Evolutionary conservation across 1,140 invertebrate species (phyloP).

Genomic region (Drosophila sproati): DNA sequence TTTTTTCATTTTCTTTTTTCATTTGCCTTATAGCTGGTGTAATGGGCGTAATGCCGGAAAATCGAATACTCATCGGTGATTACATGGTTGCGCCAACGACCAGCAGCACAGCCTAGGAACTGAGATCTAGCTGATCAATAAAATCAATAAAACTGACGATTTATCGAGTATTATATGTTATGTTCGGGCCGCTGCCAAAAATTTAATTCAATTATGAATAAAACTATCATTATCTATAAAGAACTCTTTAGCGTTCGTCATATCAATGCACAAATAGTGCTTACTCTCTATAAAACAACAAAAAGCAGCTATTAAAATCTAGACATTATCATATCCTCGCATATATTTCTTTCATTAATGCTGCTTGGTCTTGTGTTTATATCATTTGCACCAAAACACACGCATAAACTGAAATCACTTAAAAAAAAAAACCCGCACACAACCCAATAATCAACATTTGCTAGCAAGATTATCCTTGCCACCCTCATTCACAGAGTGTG

Average conservation of each 20-base stretch:
- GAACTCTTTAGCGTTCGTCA: constrained; percentile 62
- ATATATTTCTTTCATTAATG: constrained; percentile 38
- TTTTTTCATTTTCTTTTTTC: constrained; percentile 52
- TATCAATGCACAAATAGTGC: constrained; percentile 67
- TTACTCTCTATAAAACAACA: constrained; percentile 10
- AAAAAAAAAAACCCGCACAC: constrained; percentile 10
- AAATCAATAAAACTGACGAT: constrained; percentile 38
- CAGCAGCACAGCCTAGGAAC: constrained; percentile 63
- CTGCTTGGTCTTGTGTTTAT: constrained; percentile 63
- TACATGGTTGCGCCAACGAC: constrained; percentile 76
- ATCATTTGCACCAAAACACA: constrained; percentile 54
- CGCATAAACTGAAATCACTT: constrained; percentile 10
- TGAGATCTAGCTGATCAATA: constrained; percentile 11
- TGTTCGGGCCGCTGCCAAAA: constrained; percentile 3
- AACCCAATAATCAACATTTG: constrained; percentile 21
- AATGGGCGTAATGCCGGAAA: constrained; percentile 84
- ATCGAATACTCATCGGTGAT: constrained; percentile 84
- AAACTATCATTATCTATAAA: constrained; percentile 29
- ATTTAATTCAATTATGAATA: constrained; percentile 11
- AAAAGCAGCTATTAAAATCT: constrained; percentile 11
- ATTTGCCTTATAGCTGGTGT: constrained; percentile 76
- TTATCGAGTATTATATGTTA: constrained; percentile 63
- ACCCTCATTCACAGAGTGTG: background rate
- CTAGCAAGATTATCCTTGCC: constrained; percentile 10
- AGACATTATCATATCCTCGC: constrained; percentile 27